phyloP scores from a whole-genome alignment of 64 coral and sea anemone genomes.

The Pocillopora damicornis region DNA sequence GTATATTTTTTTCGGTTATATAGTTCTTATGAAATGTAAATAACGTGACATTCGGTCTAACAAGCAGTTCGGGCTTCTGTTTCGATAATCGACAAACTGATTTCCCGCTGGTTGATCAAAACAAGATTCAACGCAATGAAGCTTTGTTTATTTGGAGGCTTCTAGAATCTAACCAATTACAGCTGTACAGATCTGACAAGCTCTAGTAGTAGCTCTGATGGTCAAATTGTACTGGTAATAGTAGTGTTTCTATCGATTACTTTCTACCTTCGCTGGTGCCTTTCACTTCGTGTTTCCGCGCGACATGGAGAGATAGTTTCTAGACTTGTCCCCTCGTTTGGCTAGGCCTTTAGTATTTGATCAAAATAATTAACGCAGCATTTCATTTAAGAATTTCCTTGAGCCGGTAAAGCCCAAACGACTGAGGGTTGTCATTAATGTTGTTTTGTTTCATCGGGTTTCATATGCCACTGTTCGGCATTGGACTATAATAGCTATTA shows the following conservation, averaged over 20 bases:
- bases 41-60: slow-evolving; percentile 7
- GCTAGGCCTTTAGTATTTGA: slow-evolving; percentile 34
- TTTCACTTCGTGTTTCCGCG: slow-evolving; percentile 23
- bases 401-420: slow-evolving; percentile 18
- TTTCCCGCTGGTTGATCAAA: not conserved
- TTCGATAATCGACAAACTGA: slow-evolving; percentile 1
- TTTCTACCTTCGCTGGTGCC: slow-evolving; percentile 40
- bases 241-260: slow-evolving; percentile 44
- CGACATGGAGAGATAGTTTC: not conserved
- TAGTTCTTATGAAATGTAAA: slow-evolving; percentile 8
- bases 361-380: slow-evolving; percentile 27
- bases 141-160: slow-evolving; percentile 1
- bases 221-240: slow-evolving; percentile 4
- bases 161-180: slow-evolving; percentile 17
- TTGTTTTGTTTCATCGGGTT: not conserved
- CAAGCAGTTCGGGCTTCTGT: not conserved
- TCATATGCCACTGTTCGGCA: slow-evolving; percentile 8
- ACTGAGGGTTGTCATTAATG: slow-evolving; percentile 33
- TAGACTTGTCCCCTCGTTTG: slow-evolving; percentile 24
- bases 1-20: not conserved
- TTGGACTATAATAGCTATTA: not conserved
- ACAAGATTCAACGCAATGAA: slow-evolving; percentile 1
- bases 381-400: slow-evolving; percentile 41
- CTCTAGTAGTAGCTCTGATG: not conserved
- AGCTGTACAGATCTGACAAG: slow-evolving; percentile 11